Conservation (phyloP, 2,113 vertebrate genomes). For the Synodontis membranacea region DNA sequence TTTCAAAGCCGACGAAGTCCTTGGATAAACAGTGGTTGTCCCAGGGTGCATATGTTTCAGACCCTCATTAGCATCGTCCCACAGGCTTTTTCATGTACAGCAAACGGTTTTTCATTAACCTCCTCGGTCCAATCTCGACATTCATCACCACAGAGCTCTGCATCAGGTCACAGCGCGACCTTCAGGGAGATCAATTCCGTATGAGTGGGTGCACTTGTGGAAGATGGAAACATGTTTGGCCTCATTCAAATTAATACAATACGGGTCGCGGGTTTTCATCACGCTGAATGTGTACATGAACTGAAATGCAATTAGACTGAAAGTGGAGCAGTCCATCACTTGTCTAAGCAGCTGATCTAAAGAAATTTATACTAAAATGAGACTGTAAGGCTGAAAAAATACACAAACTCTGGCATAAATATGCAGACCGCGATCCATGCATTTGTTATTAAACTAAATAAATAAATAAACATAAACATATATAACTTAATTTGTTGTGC, state of each 20-base stretch:
- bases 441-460: not conserved
- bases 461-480: not conserved
- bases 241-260: slow-evolving; percentile 1
- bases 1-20: slow-evolving; percentile 21
- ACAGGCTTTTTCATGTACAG: slow-evolving; percentile 39
- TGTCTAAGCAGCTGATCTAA: not conserved
- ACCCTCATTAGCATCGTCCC: slow-evolving; percentile 43
- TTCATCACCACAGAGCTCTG: slow-evolving; percentile 27
- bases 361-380: not conserved
- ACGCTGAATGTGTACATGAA: not conserved
- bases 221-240: not conserved
- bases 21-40: slow-evolving; percentile 21
- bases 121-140: slow-evolving; percentile 29
- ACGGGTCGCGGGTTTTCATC: slow-evolving; percentile 13
- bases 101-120: slow-evolving; percentile 44
- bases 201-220: slow-evolving; percentile 32
- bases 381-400: not conserved
- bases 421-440: not conserved
- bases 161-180: slow-evolving; percentile 26
- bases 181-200: slow-evolving; percentile 30
- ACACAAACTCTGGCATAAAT: not conserved
- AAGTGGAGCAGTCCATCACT: slow-evolving; percentile 1
- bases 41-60: slow-evolving; percentile 38
- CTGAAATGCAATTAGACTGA: slow-evolving; percentile 11
- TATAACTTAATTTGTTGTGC: no score